phyloP scores from a whole-genome alignment of 2,888 invertebrate species.

The Acanthosepion pharaonis region DNA sequence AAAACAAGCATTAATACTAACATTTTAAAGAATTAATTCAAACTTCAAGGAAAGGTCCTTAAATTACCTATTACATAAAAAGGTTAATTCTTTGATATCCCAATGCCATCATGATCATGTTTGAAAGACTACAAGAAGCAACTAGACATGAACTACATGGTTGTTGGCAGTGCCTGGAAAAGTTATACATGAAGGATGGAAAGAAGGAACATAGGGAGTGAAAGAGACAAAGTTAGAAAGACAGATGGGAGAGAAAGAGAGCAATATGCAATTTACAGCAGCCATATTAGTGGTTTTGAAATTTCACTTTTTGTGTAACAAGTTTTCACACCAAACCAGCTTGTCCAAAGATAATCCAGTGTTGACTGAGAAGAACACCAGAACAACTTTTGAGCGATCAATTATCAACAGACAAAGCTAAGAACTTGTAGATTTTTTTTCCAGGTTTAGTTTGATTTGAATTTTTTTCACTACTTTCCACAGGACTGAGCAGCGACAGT shows the following conservation, averaged over 20 bases:
- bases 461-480: neutral
- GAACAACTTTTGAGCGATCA: slow-evolving; percentile 13
- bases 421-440: slow-evolving; percentile 6
- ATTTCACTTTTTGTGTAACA: slow-evolving; percentile 3
- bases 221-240: slow-evolving; percentile 13
- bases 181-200: slow-evolving; percentile 33
- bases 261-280: slow-evolving; percentile 33
- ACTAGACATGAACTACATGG: slow-evolving; percentile 11
- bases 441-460: neutral
- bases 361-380: neutral
- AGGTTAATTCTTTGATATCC: neutral
- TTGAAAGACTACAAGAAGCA: slow-evolving; percentile 33
- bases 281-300: slow-evolving; percentile 33
- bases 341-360: slow-evolving; percentile 13
- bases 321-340: slow-evolving; percentile 23
- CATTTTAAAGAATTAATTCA: neutral
- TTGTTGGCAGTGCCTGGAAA: slow-evolving; percentile 33
- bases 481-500: neutral
- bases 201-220: slow-evolving; percentile 33
- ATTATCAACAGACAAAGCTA: slow-evolving; percentile 23
- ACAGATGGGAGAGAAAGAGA: slow-evolving; percentile 24
- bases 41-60: neutral
- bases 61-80: neutral
- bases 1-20: neutral
- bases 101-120: slow-evolving; percentile 33